Evolutionary conservation across 2,888 invertebrate species (phyloP), one percentile per base, ranked within the genome.

Genomic region (Xylophagus ater): DNA sequence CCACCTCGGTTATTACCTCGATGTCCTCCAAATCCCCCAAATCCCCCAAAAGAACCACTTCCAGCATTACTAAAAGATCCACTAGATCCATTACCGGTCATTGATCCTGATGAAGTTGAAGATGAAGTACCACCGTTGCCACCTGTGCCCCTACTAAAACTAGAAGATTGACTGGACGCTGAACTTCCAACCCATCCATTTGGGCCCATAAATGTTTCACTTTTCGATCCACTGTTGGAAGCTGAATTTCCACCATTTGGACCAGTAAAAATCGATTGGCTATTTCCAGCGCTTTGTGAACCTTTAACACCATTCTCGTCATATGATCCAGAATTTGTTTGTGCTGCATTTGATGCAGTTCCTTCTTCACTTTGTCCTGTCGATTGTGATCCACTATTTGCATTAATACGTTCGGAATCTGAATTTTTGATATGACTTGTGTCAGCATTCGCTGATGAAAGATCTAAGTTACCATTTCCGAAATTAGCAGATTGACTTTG

Each of bases 401-500:
- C 51, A 13, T 51, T 51, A 5, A 49, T 39, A 3, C 51, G 46
- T 14, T 58, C 53, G 1, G 51, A 42, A 23, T 49, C 40, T 13
- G 46, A 53, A 1, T 41, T 47, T 21, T 45, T 40, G 0, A 45
- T 50, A 10, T 58, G 49, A 13, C 49, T 50, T 0, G 61, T 58
- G 6, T 59, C 59, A 4, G 58, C 60, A 40, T 63, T 61, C 7
- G 60, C 50, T n/a, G 53, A 52, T 20, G 55, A 48, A 0, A 60
- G 59, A 43, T 59, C 61, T 36, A 59, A 55, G 23, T 52, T 46
- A 3, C 48, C 51, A 2, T 49, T 39, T 30, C 43, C 41, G 28
- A 60, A 63, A 43, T 63, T 62, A 0, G 62, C 48, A 0, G 59
- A 47, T 39, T 63, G 63, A 37, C 61, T 60, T 47, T 63, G 63